Evolutionary conservation across 2,888 invertebrate genomes (phyloP).

Genomic region (Cheilosia vulpina): DNA sequence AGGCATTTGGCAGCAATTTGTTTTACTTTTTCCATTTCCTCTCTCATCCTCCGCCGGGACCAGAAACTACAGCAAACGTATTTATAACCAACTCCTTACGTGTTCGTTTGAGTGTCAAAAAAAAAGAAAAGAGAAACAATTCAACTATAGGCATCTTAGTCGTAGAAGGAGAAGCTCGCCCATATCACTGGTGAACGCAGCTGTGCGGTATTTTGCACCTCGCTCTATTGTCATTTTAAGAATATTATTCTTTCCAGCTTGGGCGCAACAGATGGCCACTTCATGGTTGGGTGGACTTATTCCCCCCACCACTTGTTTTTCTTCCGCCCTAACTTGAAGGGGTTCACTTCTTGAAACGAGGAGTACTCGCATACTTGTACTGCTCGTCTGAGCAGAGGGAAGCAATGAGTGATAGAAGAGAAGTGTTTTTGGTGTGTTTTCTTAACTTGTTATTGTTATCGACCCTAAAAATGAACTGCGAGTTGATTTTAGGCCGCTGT

Average conservation of each 20-base stretch:
- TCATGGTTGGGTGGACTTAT: constrained; percentile 40
- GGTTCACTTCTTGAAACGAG: constrained; percentile 1
- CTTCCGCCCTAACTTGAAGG: background rate
- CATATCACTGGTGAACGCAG: constrained; percentile 9
- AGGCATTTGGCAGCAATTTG: constrained; percentile 28
- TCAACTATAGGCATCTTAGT: constrained; percentile 3
- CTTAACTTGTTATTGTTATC: constrained; percentile 66
- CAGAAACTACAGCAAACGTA: background rate
- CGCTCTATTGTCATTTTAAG: background rate
- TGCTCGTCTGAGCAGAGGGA: background rate
- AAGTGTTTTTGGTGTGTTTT: constrained; percentile 55
- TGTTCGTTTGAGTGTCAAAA: background rate
- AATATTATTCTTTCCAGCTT: constrained; percentile 12
- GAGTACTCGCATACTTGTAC: background rate
- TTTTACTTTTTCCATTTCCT: constrained; percentile 8
- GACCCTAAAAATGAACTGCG: constrained; percentile 44
- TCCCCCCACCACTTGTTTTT: background rate
- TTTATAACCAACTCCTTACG: constrained; percentile 26
- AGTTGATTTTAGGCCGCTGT: constrained; percentile 59
- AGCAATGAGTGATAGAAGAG: constrained; percentile 49
- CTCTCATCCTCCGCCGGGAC: background rate
- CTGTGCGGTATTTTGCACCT: constrained; percentile 26
- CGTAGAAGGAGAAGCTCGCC: constrained; percentile 20
- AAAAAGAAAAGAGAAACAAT: background rate
- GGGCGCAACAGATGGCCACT: constrained; percentile 58